Percentiles rank a stretch among this genome's conserved stretches.
Evolutionary conservation across 2,113 vertebrate genomes (phyloP).

Genomic region (Cyphomyrus discorhynchus): DNA sequence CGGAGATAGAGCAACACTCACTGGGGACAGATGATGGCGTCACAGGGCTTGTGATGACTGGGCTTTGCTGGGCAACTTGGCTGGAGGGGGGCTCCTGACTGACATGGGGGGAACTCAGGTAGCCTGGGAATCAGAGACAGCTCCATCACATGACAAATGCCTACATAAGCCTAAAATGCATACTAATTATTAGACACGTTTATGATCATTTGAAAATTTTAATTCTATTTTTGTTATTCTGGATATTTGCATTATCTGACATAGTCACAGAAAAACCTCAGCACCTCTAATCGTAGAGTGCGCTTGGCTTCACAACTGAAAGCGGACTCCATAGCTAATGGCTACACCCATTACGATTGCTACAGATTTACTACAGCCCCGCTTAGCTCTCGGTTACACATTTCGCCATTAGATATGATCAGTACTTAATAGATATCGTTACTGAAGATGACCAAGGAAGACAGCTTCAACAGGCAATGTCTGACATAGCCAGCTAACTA

Average conservation of each 20-base stretch:
- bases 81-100: conserved; percentile 48
- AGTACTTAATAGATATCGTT: not conserved
- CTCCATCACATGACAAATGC: not conserved
- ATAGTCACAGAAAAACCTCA: not conserved
- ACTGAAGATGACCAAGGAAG: not conserved
- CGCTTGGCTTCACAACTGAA: not conserved
- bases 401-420: not conserved
- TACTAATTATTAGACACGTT: not conserved
- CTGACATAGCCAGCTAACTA: not conserved
- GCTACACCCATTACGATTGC: not conserved
- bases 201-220: not conserved
- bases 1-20: conserved; percentile 24
- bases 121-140: conserved; percentile 41
- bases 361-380: not conserved
- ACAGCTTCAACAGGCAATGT: not conserved
- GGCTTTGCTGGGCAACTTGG: conserved; percentile 35
- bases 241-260: not conserved
- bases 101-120: conserved; percentile 59
- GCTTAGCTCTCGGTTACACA: not conserved
- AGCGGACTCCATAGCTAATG: not conserved
- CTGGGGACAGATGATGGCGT: conserved; percentile 43
- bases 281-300: not conserved
- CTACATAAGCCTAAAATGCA: not conserved
- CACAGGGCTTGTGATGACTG: conserved; percentile 48
- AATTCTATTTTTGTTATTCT: not conserved